These are phyloP conservation scores for Mellivora capensis DNA, from an alignment of 2,113 vertebrate species.

Conservation along the genomic window DNA sequence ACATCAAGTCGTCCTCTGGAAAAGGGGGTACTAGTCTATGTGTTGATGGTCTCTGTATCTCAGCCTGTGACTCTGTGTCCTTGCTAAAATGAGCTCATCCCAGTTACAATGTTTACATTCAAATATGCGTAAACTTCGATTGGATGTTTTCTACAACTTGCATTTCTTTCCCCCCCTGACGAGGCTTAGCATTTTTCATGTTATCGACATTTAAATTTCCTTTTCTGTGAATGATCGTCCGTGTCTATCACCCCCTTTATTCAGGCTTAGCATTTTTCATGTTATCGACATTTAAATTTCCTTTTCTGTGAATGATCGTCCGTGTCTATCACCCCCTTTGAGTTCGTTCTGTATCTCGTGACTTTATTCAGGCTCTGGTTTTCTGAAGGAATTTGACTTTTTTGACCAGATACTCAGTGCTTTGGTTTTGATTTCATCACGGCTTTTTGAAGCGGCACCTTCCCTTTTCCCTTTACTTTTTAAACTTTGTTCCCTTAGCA, in stretches of 20 bases:
- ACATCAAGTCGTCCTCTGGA: not conserved
- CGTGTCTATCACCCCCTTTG: not conserved
- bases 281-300: not conserved
- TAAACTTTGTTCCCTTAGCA: not conserved
- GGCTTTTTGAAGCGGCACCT: not conserved
- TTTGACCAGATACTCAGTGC: not conserved
- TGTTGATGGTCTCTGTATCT: not conserved
- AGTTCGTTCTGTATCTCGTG: not conserved
- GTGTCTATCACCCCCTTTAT: not conserved
- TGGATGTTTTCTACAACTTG: not conserved
- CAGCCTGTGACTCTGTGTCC: not conserved
- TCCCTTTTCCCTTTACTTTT: not conserved
- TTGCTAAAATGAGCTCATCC: too few species aligned
- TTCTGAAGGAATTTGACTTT: not conserved
- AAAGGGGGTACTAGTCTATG: rapidly evolving
- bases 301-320: not conserved
- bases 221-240: not conserved
- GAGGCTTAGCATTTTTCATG: not conserved
- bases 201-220: not conserved
- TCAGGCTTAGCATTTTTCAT: not conserved
- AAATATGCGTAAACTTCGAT: not conserved
- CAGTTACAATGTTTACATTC: not conserved
- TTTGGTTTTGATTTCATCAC: not conserved
- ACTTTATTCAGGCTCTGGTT: not conserved
- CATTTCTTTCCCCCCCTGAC: not conserved